Base-by-base conservation (phyloP, 2,797 vertebrate species). In the Notamacropus eugenii region DNA sequence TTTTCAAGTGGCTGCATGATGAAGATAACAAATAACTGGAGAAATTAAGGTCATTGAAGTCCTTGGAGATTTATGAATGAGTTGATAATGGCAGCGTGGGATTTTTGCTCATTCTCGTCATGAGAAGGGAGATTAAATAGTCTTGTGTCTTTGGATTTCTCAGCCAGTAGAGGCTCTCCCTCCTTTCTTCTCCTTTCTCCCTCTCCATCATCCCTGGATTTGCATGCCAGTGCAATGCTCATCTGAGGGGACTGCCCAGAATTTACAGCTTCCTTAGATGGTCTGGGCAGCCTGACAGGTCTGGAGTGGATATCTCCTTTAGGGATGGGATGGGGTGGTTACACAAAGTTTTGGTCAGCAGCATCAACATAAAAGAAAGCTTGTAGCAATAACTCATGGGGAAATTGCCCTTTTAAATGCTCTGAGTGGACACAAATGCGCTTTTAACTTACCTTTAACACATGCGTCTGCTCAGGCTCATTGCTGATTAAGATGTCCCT, bases 171-270 rank as follows among this genome's bases (percentile, higher is more conserved):
- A 52, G 52, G 52, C 5, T 52, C 52, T 52, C 52, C 52, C 27
- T 34, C 54, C 31, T 55, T n/a, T 5, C 8, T 16, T 55, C 55
- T 55, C 16, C 13, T 55, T 52, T 52, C 52, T 31, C 54, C n/a
- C 59, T 31, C 24, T 4, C 10, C 58, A n/a, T n/a, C 14, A 5
- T 40, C 34, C 34, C 5, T 5, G 62, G 10, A 74, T 40, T 40
- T n/a, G 29, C 46, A 55, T 82, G 40, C 58, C 67, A 74, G 6
- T 19, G 34, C 67, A 90, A 34, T 55, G 94, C 95, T 95, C 94
- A 34, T 91, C 96, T 96, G 94, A 97, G 96, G 97, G 97, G 96
- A 97, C 50, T 95, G 97, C 96, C 93, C 96, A 98, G 97, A 97
- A 95, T 95, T 94, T 55, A 91, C 55, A 91, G 93, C 93, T 94